Percentiles rank a stretch among this genome's conserved stretches.
Conservation (phyloP, 2,888 invertebrate genomes). For the Idaea straminata region DNA sequence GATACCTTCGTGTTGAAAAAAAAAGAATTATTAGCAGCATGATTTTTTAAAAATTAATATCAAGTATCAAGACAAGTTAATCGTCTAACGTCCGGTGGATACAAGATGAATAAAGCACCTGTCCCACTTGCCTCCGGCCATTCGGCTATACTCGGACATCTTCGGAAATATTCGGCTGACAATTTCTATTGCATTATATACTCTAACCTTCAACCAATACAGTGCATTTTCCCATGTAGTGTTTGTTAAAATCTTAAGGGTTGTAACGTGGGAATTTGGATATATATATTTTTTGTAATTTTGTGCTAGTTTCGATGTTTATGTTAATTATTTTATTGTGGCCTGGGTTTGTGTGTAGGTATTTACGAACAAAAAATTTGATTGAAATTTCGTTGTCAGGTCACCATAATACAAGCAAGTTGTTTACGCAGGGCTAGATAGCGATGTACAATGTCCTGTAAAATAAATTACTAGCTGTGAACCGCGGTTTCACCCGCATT, state of each 20-base stretch:
- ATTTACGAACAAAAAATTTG: no score
- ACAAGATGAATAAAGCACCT: conserved; percentile 48
- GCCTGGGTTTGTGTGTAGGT: neutral
- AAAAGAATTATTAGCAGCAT: no score
- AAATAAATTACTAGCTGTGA: no score
- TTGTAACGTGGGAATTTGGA: conserved; percentile 3
- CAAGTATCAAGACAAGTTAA: conserved; percentile 44
- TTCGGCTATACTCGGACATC: conserved; percentile 28
- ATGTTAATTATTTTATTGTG: conserved; percentile 6
- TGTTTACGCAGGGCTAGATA: no score
- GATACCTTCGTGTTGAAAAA: no score
- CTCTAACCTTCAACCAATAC: neutral
- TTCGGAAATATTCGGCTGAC: conserved; percentile 23
- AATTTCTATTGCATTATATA: neutral
- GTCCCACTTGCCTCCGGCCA: conserved; percentile 43
- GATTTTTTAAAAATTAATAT: neutral
- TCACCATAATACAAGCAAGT: no score
- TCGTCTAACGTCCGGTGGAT: conserved; percentile 46
- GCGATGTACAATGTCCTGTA: no score
- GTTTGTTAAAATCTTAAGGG: neutral
- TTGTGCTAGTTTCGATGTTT: neutral
- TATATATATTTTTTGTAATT: neutral
- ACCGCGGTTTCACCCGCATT: no score
- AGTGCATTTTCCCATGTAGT: neutral
- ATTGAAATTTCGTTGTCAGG: no score